Base-by-base conservation (phyloP, 2,113 vertebrate species). In the Carassius carassius region DNA sequence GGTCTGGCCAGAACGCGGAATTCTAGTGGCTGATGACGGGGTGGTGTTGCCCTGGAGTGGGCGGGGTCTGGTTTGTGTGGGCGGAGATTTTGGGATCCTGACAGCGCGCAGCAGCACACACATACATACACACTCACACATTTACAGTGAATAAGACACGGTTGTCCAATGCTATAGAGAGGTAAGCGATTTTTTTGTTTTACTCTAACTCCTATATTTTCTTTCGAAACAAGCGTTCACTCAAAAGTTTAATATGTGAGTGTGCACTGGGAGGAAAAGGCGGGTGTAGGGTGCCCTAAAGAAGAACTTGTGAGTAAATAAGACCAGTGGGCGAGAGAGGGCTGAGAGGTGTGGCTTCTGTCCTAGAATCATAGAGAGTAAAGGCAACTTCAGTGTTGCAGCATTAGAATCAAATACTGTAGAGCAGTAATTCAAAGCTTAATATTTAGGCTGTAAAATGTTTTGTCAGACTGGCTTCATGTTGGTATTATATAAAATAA, bases 11-110 rank as follows among this genome's bases (percentile, higher is more conserved):
- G 35, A 75, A 41, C 51, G 65, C 67, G 72, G 12, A 67, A 21
- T 63, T 69, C 44, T 35, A 83, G 79, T 79, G 78, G 89, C 81
- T 80, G 75, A 51, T 60, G 78, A 67, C 73, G 51, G 86, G 85
- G 86, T 90, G 85, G 89, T 49, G 78, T 89, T 88, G 89, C 84
- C 88, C 58, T 82, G 25, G 72, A 85, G 78, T 87, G 89, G 94
- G 84, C 81, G 81, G 77, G 58, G 41, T 65, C n/a, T 47, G 35
- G 3, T 1, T 23, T 7, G 21, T 23, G 35, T 16, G n/a, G 78
- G 78, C 23, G 44, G 62, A 32, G 62, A 13, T 23, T 69, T 51
- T n/a, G 32, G 19, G 29, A 65, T 58, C 41, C 58, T 67, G 62
- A 84, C 81, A 79, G 79, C 76, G 54, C 54, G 54, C 54, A 56